phyloP scores from a whole-genome alignment of 2,113 vertebrate species.

The Megaleporinus macrocephalus region DNA sequence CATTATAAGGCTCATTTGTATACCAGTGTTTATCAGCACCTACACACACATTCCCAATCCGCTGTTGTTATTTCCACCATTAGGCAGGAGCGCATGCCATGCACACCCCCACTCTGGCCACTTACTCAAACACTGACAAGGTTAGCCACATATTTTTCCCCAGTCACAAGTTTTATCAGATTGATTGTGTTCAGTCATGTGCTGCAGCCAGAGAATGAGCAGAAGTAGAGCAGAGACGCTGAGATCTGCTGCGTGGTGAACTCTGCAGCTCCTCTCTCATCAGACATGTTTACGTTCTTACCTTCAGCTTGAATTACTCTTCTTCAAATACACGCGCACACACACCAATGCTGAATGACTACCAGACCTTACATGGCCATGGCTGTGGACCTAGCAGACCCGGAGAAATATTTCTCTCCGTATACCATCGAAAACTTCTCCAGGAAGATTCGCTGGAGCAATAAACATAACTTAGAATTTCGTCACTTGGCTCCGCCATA shows the following conservation, averaged over 20 bases:
- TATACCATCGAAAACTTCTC: not conserved
- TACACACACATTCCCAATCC: not conserved
- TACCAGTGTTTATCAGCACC: no score
- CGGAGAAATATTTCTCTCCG: not conserved
- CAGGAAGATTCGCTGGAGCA: not conserved
- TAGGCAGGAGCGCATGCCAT: not conserved
- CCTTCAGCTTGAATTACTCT: constrained; percentile 27
- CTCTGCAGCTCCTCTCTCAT: constrained; percentile 24
- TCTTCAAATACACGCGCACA: constrained; percentile 10
- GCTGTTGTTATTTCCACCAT: not conserved
- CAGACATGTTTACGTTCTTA: constrained; percentile 30
- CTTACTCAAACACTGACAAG: not conserved
- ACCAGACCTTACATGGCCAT: constrained; percentile 32
- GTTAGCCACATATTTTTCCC: not conserved
- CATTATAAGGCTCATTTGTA: no score
- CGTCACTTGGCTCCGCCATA: not conserved
- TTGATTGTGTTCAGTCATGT: not conserved
- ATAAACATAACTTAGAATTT: not conserved
- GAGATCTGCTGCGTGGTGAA: not conserved
- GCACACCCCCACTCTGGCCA: not conserved
- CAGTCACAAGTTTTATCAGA: not conserved
- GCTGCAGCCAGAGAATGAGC: not conserved
- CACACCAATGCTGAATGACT: constrained; percentile 6
- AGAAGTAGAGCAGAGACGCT: not conserved
- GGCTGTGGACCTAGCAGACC: not conserved